Base-by-base conservation (phyloP, 2,797 vertebrate species). In the Muscicapa striata region DNA sequence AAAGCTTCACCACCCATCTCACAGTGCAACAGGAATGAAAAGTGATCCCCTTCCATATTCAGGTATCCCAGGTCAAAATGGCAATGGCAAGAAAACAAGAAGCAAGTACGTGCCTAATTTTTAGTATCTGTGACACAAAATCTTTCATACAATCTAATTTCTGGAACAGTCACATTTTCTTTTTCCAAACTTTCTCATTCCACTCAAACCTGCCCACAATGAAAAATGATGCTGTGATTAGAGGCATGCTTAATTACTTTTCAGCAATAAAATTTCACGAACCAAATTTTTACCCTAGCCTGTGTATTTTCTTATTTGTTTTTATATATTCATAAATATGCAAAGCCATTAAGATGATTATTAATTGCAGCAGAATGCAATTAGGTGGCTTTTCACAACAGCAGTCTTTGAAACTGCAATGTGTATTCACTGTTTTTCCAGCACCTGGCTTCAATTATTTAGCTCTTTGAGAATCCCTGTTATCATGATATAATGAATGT, bases 271-370 rank as follows among this genome's bases (percentile, higher is more conserved):
- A 84, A 93, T 70, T 74, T 94, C 92, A 95, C 54, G 69, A 93
- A 84, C 43, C 62, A 85, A 82, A 68, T 94, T 95, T 91, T 83
- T 87, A 93, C 87, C 46, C 57, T 79, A 77, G 70, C 36, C 57
- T 70, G 57, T 61, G 64, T 59, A 74, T 70, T 88, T 82, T 74
- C 85, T 94, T 96, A 82, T 87, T 94, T 96, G 89, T 95, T 96
- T 96, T 95, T 87, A 94, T 90, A 88, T 72, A 89, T 74, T 91
- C 95, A 96, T 96, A 94, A 96, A 96, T 93, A 96, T 91, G 93
- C 68, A 96, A 84, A 97, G 63, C 83, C 68, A 94, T 94, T 96
- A 93, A 93, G 90, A 93, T 91, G 18, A 93, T 94, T 96, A 95
- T 94, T 95, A 96, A 96, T 94, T 94, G 86, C 91, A 90, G 57